Evolutionary conservation across 2,888 invertebrate species (phyloP), one percentile per base, ranked within the genome.

Genomic region (Volucella zonaria): DNA sequence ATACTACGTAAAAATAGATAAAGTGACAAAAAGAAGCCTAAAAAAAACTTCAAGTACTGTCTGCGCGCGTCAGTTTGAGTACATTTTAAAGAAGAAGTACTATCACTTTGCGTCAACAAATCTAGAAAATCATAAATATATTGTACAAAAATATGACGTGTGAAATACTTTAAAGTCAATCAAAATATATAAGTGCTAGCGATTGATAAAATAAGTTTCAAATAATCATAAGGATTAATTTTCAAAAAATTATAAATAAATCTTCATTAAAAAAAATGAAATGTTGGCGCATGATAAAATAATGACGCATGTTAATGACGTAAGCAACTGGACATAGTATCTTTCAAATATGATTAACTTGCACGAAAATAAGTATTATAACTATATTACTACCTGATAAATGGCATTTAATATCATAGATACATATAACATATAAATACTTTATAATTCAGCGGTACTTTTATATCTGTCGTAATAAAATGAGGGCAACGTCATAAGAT

Each of bases 231-330:
- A 11, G 12, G 23, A 23, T 23, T 31, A 45, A n/a, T 23, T 8
- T 8, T 12, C 43, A 12, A 4, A n/a, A n/a, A 47, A 47, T 23
- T 43, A 11, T 14, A n/a, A 67, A 45, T 18, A 18, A 40, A 40
- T 15, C 64, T 18, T 31, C 31, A 8, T 43, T 11, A 11, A 40
- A 23, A 61, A 45, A 61, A 43, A 42, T 12, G 59, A 43, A 61
- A 42, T 6, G 14, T 43, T 38, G 11, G 38, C 43, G 12, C 59
- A 23, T 4, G 2, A 23, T 3, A 14, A 15, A 8, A 18, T 14
- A 14, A 47, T 68, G 68, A 68, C 68, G 58, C 68, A 68, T 47
- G 9, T 38, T 58, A 12, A 18, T 68, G 58, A 68, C 47, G 58
- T 43, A 15, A 54, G n/a, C 54, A 14, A 11, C 2, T 12, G 14